Percentiles rank a stretch among this genome's conserved stretches.
Evolutionary conservation across 2,113 vertebrate species (phyloP).

Genomic region (Pterocles burchelli): DNA sequence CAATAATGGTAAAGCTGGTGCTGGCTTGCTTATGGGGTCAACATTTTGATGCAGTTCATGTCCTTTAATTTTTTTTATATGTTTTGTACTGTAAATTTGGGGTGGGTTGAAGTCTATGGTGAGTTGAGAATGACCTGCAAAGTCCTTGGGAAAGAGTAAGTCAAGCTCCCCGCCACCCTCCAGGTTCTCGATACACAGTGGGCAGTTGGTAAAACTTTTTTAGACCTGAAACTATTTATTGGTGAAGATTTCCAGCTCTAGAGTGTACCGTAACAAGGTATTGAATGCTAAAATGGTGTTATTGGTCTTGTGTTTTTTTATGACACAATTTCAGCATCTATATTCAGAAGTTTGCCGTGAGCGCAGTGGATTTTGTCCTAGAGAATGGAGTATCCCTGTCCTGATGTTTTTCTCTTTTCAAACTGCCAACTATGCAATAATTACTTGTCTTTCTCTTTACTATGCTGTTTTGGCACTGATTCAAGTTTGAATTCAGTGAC

Average conservation of each 20-base stretch:
- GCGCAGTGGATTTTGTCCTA: not conserved
- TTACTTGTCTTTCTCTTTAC: not conserved
- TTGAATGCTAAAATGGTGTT: not conserved
- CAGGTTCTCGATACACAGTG: fast-evolving
- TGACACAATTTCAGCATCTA: not conserved
- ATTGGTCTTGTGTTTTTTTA: not conserved
- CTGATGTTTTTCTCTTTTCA: not conserved
- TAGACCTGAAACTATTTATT: not conserved
- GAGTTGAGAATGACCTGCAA: not conserved
- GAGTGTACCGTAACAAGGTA: not conserved
- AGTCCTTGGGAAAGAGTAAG: not conserved
- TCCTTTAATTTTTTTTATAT: not conserved
- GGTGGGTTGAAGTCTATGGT: not conserved
- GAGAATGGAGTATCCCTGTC: not conserved
- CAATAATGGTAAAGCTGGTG: not conserved
- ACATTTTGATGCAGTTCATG: not conserved
- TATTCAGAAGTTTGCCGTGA: not conserved
- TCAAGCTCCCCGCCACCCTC: not conserved
- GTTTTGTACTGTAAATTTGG: not conserved
- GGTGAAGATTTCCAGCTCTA: not conserved
- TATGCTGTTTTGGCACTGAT: not conserved
- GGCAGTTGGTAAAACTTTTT: not conserved
- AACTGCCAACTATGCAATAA: not conserved
- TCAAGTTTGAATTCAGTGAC: not conserved
- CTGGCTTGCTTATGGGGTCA: not conserved